Evolutionary conservation across 1,140 invertebrate species (phyloP).

Genomic region (Drosophila asahinai): DNA sequence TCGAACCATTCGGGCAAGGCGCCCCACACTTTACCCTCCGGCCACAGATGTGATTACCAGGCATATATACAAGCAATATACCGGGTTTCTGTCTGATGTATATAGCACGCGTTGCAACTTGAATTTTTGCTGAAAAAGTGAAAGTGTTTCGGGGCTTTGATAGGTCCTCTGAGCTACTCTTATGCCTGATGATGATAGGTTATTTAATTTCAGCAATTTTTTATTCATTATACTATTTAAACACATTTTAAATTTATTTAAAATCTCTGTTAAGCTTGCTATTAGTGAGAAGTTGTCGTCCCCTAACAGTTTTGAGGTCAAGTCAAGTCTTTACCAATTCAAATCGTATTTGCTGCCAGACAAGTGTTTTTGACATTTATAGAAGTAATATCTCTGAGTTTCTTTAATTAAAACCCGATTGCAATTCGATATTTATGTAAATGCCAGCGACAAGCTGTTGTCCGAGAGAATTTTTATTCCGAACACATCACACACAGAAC

Average conservation of each 20-base stretch:
- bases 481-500: no score
- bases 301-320: constrained; percentile 28
- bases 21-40: constrained; percentile 35
- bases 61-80: constrained; percentile 18
- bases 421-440: constrained; percentile 30
- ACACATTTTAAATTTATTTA: neutral
- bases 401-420: constrained; percentile 25
- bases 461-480: neutral
- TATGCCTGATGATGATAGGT: no score
- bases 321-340: constrained; percentile 17
- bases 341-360: constrained; percentile 37
- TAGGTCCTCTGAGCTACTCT: no score
- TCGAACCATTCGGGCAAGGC: constrained; percentile 67
- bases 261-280: neutral
- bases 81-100: neutral
- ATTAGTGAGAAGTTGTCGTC: constrained; percentile 33
- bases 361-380: constrained; percentile 37
- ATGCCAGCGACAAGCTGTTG: constrained; percentile 26
- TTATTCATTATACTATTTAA: no score
- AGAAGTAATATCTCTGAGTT: constrained; percentile 8
- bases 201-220: no score
- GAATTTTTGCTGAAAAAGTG: constrained; percentile 43
- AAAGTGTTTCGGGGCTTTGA: constrained; percentile 11
- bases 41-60: constrained; percentile 37
- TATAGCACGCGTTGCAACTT: constrained; percentile 27